phyloP scores from a whole-genome alignment of 2,888 invertebrate species.

The Melanotus villosus region DNA sequence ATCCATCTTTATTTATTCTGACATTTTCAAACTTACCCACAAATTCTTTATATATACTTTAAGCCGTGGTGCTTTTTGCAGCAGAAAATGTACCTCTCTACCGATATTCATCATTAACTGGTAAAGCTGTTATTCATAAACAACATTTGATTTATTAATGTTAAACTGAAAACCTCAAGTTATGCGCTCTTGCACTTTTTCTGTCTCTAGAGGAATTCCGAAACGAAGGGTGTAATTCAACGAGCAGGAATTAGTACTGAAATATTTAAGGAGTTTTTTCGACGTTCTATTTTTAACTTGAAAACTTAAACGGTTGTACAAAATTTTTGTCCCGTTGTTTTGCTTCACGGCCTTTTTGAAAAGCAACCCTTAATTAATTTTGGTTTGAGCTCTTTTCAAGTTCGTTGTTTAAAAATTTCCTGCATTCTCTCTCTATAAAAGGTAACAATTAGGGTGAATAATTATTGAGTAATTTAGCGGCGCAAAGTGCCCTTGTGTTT shows the following conservation, averaged over 20 bases:
- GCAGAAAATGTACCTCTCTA: no score
- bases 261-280: slow-evolving; percentile 10
- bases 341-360: no score
- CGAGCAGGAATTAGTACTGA: slow-evolving; percentile 11
- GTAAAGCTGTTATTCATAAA: not conserved
- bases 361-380: not conserved
- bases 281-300: slow-evolving; percentile 10
- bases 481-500: no score
- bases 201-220: slow-evolving; percentile 6
- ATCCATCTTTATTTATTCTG: not conserved
- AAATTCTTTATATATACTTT: no score
- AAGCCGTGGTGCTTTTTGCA: no score
- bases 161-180: no score
- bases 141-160: slow-evolving; percentile 13
- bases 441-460: no score
- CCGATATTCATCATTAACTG: no score
- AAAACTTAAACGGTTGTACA: not conserved
- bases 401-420: not conserved
- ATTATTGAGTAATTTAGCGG: no score
- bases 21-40: not conserved
- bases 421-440: no score
- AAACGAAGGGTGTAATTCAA: slow-evolving; percentile 12
- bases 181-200: slow-evolving; percentile 16
- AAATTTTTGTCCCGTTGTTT: not conserved
- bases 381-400: not conserved